phyloP scores from a whole-genome alignment of 2,113 vertebrate genomes.

The Pollimyrus isidori region DNA sequence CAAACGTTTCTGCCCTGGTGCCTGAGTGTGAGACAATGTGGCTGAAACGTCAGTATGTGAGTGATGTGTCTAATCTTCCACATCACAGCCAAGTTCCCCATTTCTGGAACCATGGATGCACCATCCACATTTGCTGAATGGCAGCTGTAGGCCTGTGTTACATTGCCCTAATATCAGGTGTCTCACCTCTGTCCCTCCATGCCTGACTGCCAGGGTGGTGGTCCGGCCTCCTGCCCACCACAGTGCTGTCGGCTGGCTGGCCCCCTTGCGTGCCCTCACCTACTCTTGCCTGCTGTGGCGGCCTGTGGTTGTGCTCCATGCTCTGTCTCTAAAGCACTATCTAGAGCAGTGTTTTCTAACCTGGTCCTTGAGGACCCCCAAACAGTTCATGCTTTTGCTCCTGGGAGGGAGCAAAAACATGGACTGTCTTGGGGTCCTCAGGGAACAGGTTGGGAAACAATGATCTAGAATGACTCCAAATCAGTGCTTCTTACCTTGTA shows the following conservation, averaged over 20 bases:
- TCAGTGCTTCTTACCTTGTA: constrained; percentile 43
- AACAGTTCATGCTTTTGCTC: background rate
- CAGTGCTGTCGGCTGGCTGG: background rate
- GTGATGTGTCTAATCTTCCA: background rate
- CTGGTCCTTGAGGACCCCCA: background rate
- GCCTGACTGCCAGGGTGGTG: background rate
- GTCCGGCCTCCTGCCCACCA: background rate
- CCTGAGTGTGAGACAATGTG: background rate
- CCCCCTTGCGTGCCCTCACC: background rate
- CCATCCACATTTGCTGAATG: background rate
- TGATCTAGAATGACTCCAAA: constrained; percentile 16
- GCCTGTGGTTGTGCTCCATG: constrained; percentile 36
- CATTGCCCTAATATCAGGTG: background rate
- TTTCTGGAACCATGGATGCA: background rate
- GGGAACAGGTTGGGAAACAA: background rate
- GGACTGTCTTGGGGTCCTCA: background rate
- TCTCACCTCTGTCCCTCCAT: background rate
- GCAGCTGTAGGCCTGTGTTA: background rate
- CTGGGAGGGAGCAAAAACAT: background rate
- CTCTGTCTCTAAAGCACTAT: constrained; percentile 24
- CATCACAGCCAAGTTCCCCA: background rate
- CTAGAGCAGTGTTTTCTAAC: constrained; percentile 17
- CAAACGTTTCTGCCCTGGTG: background rate
- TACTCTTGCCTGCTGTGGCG: background rate
- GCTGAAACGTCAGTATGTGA: background rate